Conservation (phyloP, 2,888 invertebrate species). For the Meiosimyza decipiens region DNA sequence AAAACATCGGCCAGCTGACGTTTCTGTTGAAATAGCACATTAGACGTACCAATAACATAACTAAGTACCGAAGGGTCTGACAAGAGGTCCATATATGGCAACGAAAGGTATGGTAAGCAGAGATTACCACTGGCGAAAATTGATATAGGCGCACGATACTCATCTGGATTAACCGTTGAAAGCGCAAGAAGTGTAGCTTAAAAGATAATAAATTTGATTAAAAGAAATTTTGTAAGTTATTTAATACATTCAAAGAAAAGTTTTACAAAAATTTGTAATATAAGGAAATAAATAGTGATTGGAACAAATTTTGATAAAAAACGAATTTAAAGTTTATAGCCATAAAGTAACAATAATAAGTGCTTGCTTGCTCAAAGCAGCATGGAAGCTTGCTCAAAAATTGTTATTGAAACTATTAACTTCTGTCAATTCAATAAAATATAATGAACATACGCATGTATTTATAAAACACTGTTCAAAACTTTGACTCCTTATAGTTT, state of each 20-base stretch:
- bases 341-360: too few relatives aligned
- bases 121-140: constrained; percentile 92
- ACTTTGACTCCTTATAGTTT: too few relatives aligned
- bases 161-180: constrained; percentile 61
- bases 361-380: too few relatives aligned
- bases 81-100: constrained; percentile 93
- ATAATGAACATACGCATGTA: too few relatives aligned
- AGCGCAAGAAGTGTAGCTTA: constrained; percentile 58
- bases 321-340: too few relatives aligned
- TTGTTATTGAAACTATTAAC: too few relatives aligned
- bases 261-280: neutral
- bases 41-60: constrained; percentile 96
- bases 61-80: constrained; percentile 87
- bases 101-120: constrained; percentile 94
- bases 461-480: too few relatives aligned
- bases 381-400: too few relatives aligned
- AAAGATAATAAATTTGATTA: too few relatives aligned
- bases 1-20: constrained; percentile 91
- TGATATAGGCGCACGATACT: constrained; percentile 88
- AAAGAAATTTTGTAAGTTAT: constrained; percentile 27
- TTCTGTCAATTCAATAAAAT: too few relatives aligned
- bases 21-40: constrained; percentile 97
- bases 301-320: too few relatives aligned
- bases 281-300: too few relatives aligned
- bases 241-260: neutral